These are phyloP conservation scores for Aphis craccivora DNA, from an alignment of 1,140 invertebrate genomes.

Conservation along the genomic window DNA sequence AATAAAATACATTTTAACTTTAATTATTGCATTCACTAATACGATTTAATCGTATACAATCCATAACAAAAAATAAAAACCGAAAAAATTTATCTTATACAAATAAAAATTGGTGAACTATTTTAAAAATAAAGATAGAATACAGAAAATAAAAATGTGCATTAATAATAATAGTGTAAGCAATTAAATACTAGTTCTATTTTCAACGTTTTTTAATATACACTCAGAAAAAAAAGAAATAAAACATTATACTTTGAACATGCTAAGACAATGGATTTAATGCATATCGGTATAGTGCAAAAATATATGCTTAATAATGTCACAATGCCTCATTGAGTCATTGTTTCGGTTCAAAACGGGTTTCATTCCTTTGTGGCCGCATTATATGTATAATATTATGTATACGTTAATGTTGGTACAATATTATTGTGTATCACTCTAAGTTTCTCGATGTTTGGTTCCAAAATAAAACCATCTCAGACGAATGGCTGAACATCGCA, in stretches of 20 bases:
- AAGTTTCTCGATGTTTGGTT: not conserved
- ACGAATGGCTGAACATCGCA: not conserved
- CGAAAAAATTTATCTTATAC: not conserved
- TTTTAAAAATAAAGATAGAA: not conserved
- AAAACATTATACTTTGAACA: not conserved
- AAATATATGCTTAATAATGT: not conserved
- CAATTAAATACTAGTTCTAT: not conserved
- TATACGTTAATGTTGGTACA: not conserved
- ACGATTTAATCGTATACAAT: not conserved
- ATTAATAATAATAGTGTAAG: not conserved
- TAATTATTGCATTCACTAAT: not conserved
- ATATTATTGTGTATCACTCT: not conserved
- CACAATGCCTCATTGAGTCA: not conserved
- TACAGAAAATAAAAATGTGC: not conserved
- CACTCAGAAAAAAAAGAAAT: not conserved
- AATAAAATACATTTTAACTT: not conserved
- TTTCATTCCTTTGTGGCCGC: not conserved
- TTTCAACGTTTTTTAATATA: not conserved
- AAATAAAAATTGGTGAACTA: not conserved
- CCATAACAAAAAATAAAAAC: no score
- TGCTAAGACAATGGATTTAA: not conserved
- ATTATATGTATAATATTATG: not conserved
- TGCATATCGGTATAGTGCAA: not conserved
- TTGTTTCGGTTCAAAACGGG: not conserved
- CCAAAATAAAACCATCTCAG: not conserved